A percentile compares a stretch with the other conserved stretches of the same genome.
phyloP scores from a whole-genome alignment of 2,888 invertebrate species.

The Julus scandinavius region DNA sequence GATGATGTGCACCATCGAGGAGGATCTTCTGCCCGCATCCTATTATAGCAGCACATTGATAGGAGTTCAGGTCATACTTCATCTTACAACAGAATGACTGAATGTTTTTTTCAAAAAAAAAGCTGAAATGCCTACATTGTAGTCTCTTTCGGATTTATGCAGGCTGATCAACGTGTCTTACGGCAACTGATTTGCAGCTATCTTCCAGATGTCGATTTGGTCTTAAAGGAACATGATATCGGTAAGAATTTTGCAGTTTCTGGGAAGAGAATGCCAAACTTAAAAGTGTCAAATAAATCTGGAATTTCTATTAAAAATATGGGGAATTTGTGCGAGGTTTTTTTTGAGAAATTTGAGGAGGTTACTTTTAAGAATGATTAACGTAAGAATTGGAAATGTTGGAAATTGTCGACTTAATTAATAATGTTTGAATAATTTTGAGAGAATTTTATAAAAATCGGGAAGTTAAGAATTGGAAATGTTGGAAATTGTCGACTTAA shows the following conservation, averaged over 20 bases:
- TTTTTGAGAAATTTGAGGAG: too few relatives aligned
- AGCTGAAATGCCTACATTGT: background rate
- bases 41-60: slow-evolving; percentile 95
- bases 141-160: slow-evolving; percentile 63
- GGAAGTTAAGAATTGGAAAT: too few relatives aligned
- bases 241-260: slow-evolving; percentile 57
- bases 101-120: background rate
- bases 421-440: too few relatives aligned
- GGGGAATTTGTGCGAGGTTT: too few relatives aligned
- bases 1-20: slow-evolving; percentile 99
- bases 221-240: slow-evolving; percentile 88
- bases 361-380: too few relatives aligned
- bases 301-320: too few relatives aligned
- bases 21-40: slow-evolving; percentile 95
- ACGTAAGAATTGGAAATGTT: too few relatives aligned
- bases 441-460: too few relatives aligned
- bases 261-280: too few relatives aligned
- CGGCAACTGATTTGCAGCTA: slow-evolving; percentile 89
- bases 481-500: too few relatives aligned
- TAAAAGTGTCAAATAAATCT: too few relatives aligned
- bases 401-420: too few relatives aligned
- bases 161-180: slow-evolving; percentile 96
- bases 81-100: background rate
- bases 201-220: slow-evolving; percentile 87
- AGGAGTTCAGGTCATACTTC: slow-evolving; percentile 66